Base-by-base conservation (phyloP, 2,888 invertebrate species). In the Mactromeris polynyma region DNA sequence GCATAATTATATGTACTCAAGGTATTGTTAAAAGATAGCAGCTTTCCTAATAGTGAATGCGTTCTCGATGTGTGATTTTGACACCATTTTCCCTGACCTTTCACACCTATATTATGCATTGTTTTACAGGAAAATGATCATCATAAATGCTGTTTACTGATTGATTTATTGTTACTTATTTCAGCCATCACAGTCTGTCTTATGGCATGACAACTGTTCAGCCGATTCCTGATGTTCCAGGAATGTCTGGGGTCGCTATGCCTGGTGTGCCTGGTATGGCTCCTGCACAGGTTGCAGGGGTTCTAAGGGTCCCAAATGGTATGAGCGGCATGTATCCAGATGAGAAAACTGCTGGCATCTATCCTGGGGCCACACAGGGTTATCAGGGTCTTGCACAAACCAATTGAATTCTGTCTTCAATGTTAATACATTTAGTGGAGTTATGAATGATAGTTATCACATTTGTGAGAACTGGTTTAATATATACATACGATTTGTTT, bases 211-310 rank as follows among this genome's bases (percentile, higher is more conserved):
- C 86, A 17, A 77, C 81, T 19, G 82, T 87, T 26, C 82, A 82
- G 54, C 81, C 73, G 1, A 82, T 87, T 42, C 83, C 87, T 26
- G 91, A 89, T 2, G 85, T 91, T 85, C 87, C 90, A 17, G 89
- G 90, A 38, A 87, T 92, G 81, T 81, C 86, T 6, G 89, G 86
- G 19, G 69, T 83, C 26, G 79, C 88, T 36, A 54, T 89, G 36
- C 83, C 81, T 17, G 88, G 89, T 7, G 73, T 92, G 54, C 78
- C 90, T 9, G 92, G 92, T 51, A 90, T 92, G 92, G 85, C 92
- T 19, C 89, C 89, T 21, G 90, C 90, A 21, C 92, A 89, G 85
- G 80, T 82, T 40, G 78, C 87, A 26, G 90, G 90, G 0, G 85
- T 90, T 81, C 85, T 89, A 26, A 81, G 91, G 58, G 88, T 89